These are phyloP conservation scores for Pachydiplax longipennis DNA, from an alignment of 2,888 invertebrate genomes.

Conservation along the genomic window DNA sequence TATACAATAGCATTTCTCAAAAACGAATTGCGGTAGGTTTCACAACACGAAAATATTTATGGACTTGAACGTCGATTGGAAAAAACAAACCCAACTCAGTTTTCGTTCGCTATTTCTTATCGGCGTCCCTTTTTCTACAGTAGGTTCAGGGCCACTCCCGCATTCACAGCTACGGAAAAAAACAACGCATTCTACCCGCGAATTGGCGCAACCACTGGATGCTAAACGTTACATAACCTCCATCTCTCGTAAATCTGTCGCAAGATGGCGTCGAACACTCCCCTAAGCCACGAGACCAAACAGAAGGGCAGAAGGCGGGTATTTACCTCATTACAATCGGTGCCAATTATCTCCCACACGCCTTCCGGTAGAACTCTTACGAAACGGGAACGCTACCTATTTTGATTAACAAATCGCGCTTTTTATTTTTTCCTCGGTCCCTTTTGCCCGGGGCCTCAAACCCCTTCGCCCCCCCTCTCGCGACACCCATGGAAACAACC, in stretches of 20 bases:
- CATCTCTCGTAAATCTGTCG: background rate
- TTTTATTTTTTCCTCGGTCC: background rate
- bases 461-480: background rate
- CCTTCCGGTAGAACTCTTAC: background rate
- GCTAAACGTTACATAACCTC: background rate
- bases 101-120: too few relatives aligned
- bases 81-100: too few relatives aligned
- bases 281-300: background rate
- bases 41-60: too few relatives aligned
- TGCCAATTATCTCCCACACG: background rate
- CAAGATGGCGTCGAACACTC: background rate
- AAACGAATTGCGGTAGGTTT: too few relatives aligned
- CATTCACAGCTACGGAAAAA: background rate
- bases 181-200: background rate
- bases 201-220: background rate
- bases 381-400: conserved; percentile 30
- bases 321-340: background rate
- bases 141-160: too few relatives aligned
- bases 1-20: too few relatives aligned
- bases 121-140: too few relatives aligned
- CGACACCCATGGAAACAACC: background rate
- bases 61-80: too few relatives aligned
- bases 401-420: conserved; percentile 12
- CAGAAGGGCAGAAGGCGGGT: too few relatives aligned
- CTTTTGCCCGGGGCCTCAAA: background rate